These are phyloP conservation scores for Cetonia aurata DNA, from an alignment of 2,888 invertebrate species.

Conservation along the genomic window DNA sequence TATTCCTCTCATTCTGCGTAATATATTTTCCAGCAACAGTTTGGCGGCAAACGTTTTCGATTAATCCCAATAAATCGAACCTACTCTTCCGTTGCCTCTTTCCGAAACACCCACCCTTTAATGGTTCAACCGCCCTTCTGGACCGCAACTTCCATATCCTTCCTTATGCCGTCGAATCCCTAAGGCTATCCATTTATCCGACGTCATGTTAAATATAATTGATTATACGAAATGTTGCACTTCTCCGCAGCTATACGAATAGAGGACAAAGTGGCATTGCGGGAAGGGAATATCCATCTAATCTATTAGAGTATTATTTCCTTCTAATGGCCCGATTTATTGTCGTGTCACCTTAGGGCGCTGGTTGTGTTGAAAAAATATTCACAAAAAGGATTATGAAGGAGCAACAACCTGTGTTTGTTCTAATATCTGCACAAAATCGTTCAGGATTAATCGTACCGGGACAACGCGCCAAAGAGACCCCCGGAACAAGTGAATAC, in stretches of 20 bases:
- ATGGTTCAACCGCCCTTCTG: neutral
- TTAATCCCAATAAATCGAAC: neutral
- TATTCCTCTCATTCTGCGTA: no score
- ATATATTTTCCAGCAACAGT: no score
- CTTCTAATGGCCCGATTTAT: neutral
- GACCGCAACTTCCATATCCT: conserved; percentile 7
- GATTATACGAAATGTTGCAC: neutral
- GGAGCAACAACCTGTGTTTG: no score
- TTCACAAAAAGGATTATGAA: no score
- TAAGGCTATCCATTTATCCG: conserved; percentile 2
- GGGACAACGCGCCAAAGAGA: no score
- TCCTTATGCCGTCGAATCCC: neutral
- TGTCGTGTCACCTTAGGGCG: neutral
- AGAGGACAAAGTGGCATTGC: neutral
- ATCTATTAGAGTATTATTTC: conserved; percentile 1
- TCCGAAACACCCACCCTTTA: neutral
- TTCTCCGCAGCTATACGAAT: no score
- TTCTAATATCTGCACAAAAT: no score
- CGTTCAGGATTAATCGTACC: no score
- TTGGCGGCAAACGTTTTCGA: no score
- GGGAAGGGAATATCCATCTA: neutral
- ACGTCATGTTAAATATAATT: conserved; percentile 1
- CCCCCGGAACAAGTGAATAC: no score
- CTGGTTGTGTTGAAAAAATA: no score
- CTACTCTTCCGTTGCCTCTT: neutral